Evolutionary conservation across 2,797 vertebrate species (phyloP).

Genomic region (Schizothorax lantsangensis): DNA sequence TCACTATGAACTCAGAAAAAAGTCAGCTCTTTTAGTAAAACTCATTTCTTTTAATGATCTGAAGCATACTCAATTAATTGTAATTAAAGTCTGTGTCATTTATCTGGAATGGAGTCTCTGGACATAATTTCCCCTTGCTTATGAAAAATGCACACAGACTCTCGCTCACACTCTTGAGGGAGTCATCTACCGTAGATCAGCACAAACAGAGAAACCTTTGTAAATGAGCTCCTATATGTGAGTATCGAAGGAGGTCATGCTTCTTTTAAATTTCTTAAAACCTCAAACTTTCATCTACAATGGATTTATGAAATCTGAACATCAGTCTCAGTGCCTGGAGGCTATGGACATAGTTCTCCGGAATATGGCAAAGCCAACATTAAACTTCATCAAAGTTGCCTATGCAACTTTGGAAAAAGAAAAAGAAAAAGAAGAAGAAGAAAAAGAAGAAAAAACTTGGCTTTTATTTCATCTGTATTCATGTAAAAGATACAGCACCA

Average conservation of each 20-base stretch:
- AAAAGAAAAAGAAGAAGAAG: neutral
- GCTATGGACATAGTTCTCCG: neutral
- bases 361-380: constrained; percentile 14
- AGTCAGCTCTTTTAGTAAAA: constrained; percentile 18
- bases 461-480: constrained; percentile 37
- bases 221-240: constrained; percentile 21
- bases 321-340: constrained; percentile 23
- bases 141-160: constrained; percentile 27
- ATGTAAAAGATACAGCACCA: constrained; percentile 13
- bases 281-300: constrained; percentile 33
- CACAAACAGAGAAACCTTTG: constrained; percentile 2
- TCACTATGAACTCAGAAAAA: constrained; percentile 6
- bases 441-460: neutral
- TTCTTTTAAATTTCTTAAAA: constrained; percentile 33
- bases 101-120: constrained; percentile 32
- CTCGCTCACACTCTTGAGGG: neutral
- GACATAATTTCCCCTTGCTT: constrained; percentile 31
- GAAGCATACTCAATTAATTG: constrained; percentile 45
- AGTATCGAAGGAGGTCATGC: constrained; percentile 21
- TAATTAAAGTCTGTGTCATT: constrained; percentile 48
- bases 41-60: constrained; percentile 23
- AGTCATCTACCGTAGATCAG: constrained; percentile 20
- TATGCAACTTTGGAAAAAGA: constrained; percentile 25
- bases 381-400: constrained; percentile 32
- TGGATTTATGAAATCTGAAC: constrained; percentile 35